A percentile compares a stretch with the other conserved stretches of the same genome.
Evolutionary conservation across 2,888 invertebrate species (phyloP).

Genomic region (Epiblema foenella): DNA sequence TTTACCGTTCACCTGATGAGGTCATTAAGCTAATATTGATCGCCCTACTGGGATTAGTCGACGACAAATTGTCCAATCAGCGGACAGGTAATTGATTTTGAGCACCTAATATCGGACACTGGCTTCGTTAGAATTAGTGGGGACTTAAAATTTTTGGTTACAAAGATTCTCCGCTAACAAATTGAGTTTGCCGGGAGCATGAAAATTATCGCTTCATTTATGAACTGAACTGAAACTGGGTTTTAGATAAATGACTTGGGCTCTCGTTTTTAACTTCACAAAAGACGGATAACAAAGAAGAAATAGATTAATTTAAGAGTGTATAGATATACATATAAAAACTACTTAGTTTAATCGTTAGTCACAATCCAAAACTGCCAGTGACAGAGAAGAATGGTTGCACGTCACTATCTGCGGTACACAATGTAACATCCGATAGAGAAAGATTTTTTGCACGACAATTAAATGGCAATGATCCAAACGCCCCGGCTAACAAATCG

Average conservation of each 20-base stretch:
- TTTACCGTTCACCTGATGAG: slow-evolving; percentile 65
- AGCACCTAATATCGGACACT: slow-evolving; percentile 68
- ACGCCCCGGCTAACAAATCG: slow-evolving; percentile 24
- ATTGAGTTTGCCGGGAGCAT: background rate
- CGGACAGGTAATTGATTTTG: slow-evolving; percentile 85
- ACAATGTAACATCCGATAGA: background rate
- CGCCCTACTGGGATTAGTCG: slow-evolving; percentile 69
- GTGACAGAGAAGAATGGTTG: slow-evolving; percentile 31
- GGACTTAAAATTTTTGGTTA: slow-evolving; percentile 52
- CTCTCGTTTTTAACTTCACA: background rate
- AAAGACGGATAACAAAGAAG: slow-evolving; percentile 16
- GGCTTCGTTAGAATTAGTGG: slow-evolving; percentile 55
- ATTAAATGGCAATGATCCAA: slow-evolving; percentile 35
- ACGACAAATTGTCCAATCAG: slow-evolving; percentile 86
- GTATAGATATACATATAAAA: background rate
- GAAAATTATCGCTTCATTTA: background rate
- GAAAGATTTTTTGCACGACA: slow-evolving; percentile 17
- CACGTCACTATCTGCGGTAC: slow-evolving; percentile 28
- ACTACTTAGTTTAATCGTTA: slow-evolving; percentile 26
- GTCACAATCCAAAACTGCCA: slow-evolving; percentile 24
- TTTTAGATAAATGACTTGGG: background rate
- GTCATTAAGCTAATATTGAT: slow-evolving; percentile 80
- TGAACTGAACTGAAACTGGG: background rate
- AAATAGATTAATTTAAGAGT: slow-evolving; percentile 18
- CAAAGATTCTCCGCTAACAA: slow-evolving; percentile 15